Base-by-base conservation (phyloP, 53 echinoderm and acorn worm species). In the Apostichopus leukothele region DNA sequence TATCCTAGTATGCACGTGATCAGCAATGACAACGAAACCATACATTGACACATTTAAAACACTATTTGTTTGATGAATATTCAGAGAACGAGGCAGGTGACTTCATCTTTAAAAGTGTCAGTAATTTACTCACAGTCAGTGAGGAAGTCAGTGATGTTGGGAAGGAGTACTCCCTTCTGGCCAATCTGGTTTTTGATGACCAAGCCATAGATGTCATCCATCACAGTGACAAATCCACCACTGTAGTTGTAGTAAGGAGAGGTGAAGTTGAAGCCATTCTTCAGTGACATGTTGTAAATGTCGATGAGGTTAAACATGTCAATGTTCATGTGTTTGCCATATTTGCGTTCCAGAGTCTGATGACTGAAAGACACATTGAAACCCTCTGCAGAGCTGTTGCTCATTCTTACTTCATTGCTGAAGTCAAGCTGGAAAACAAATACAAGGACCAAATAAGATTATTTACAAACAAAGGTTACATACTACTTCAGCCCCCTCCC, bases 161-260 rank as follows among this genome's bases (percentile, higher is more conserved):
- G 20, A 23, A 87, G 14, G 50, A 75, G 9, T 4, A 18, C 54
- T 52, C 74, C 75, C 11, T 74, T 87, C 75, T 87, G 88, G 21
- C 21, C 75, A 9, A 75, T 73, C 10, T 53, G 14, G 75, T 21
- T 87, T 50, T 75, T 87, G 88, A 87, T 75, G 26, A 75, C 74
- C 21, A 87, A 53, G 19, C 88, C 88, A 52, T 74, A 13, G 53
- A 77, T 52, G 16, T 83, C 84, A 74, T 90, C 59, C 5, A 78
- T 84, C 26, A 59, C 53, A 7, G 60, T 59, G 5, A 26, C 18
- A 57, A 84, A 75, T 51, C 18, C 84, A 75, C 75, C 79, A 75
- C 91, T 91, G 84, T 88, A 90, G 93, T 93, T 95, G 89, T 87
- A 93, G 76, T 91, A 73, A 11, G 92, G 91, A 53, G 75, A 88